Base-by-base conservation (phyloP, 2,888 invertebrate species). In the Dendrolimus pini region DNA sequence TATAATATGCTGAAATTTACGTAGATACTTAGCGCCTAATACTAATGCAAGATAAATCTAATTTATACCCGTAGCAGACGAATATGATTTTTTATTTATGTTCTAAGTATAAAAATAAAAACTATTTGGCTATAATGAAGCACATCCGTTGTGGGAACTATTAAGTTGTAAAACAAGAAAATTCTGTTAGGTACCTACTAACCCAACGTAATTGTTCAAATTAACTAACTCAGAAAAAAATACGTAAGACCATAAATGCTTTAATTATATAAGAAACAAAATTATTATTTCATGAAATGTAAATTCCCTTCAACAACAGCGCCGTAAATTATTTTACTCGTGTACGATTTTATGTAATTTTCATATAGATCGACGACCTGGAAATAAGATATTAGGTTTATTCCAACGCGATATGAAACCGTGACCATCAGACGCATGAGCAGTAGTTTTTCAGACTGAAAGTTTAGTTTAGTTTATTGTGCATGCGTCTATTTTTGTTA, bases 121-220 rank as follows among this genome's bases (percentile, higher is more conserved):
- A 69, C 62, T 67, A 69, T 71, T 73, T 68, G 62, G 55, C 53
- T 63, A 65, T 68, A 70, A 73, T 69, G 65, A 71, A 67, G 60
- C 63, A 67, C 67, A 69, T 71, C 70, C 73, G 65, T 60, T 67
- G 61, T 56, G 14, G 41, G 58, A 59, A 61, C 61, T 62, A 72
- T 72, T 69, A 71, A 60, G 64, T 68, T 67, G 60, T 70, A 65
- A 70, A 67, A 71, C 68, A 65, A 74, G 70, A 68, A 71, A 71
- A 57, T 58, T 64, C 63, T 58, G 63, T 69, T 64, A 65, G 58
- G 60, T 63, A 66, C 63, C 62, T 64, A 65, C 65, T 68, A 59
- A 55, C 58, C 57, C 60, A 57, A 53, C 60, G 66, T 69, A 66
- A 70, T 68, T 65, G 63, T 66, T 64, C 47, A 66, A 63, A 63